Evolutionary conservation across 2,797 vertebrate genomes (phyloP).

Genomic region (Buceros bicornis): DNA sequence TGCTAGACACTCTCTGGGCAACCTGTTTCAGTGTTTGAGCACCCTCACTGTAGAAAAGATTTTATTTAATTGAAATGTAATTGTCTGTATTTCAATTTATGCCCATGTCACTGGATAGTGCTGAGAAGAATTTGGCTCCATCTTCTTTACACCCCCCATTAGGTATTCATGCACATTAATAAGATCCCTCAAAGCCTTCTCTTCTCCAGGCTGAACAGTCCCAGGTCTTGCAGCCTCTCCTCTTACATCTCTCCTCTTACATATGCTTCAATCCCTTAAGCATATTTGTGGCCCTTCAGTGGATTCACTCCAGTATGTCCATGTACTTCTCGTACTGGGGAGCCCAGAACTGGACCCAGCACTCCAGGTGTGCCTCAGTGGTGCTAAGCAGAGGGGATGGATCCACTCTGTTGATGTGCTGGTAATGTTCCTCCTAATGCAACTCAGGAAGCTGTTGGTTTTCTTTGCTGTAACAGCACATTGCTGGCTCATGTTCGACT

Average conservation of each 20-base stretch:
- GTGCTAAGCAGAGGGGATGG: neutral
- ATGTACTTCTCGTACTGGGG: neutral
- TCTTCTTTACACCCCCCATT: neutral
- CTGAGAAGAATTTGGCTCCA: neutral
- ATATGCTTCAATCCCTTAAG: neutral
- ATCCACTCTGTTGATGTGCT: rapidly evolving
- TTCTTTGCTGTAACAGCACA: neutral
- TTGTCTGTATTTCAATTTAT: neutral
- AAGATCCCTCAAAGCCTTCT: neutral
- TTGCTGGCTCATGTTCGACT: neutral
- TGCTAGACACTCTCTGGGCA: neutral
- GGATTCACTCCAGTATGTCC: neutral
- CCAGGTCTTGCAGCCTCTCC: neutral
- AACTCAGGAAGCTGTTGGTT: neutral
- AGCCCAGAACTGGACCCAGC: neutral
- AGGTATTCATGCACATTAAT: neutral
- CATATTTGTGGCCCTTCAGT: neutral
- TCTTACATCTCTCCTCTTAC: neutral
- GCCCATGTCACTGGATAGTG: neutral
- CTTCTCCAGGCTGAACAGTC: neutral
- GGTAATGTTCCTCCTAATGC: neutral
- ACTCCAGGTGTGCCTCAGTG: neutral
- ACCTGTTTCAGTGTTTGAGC: neutral
- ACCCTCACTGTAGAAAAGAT: rapidly evolving
- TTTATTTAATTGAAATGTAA: neutral